Conservation (phyloP, 2,113 vertebrate genomes). For the Anser cygnoides region DNA sequence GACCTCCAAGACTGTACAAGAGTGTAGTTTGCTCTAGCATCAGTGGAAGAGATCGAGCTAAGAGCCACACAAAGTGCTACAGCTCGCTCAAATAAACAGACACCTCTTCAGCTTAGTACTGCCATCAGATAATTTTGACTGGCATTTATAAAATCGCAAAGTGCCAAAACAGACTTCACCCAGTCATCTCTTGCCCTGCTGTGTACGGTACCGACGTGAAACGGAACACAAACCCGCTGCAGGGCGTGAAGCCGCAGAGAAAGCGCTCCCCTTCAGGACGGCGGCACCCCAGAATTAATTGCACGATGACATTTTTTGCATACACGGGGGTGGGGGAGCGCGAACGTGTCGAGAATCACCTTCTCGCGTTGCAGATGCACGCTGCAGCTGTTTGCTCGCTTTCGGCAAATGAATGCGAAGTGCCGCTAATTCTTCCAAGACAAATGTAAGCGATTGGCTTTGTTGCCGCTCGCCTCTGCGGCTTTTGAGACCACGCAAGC, state of each 20-base stretch:
- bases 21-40: neutral
- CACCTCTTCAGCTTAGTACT: neutral
- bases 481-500: constrained; percentile 61
- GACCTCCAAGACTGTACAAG: neutral
- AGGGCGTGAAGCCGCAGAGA: neutral
- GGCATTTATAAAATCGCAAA: neutral
- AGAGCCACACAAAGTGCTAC: neutral
- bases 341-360: constrained; percentile 6
- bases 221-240: neutral
- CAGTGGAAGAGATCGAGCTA: neutral
- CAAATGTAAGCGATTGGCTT: constrained; percentile 75
- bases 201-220: neutral
- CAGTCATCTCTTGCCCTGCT: neutral
- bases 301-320: neutral
- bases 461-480: constrained; percentile 65
- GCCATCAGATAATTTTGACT: neutral
- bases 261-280: neutral
- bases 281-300: neutral
- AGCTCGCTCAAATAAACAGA: neutral
- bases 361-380: constrained; percentile 15
- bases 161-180: neutral
- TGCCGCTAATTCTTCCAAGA: constrained; percentile 74
- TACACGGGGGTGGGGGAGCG: neutral
- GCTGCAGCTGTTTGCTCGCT: constrained; percentile 59
- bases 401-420: constrained; percentile 63